Percentiles rank a stretch among this genome's conserved stretches.
phyloP scores from a whole-genome alignment of 2,797 vertebrate genomes.

The Falco concolor region DNA sequence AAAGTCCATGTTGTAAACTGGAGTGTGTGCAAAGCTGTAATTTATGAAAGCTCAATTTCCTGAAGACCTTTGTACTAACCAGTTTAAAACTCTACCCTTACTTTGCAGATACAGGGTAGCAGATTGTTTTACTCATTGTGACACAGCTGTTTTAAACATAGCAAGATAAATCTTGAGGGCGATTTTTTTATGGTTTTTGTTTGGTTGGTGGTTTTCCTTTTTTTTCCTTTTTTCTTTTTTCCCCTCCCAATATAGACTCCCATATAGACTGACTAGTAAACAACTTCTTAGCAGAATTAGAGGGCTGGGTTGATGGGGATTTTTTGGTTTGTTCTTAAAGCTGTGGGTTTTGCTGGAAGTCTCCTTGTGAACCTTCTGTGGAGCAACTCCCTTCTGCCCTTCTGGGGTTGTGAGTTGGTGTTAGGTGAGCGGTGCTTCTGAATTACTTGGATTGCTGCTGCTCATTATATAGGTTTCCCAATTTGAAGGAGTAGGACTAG shows the following conservation, averaged over 20 bases:
- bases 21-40: background rate
- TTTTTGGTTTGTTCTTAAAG: background rate
- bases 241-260: no score
- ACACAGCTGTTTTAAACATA: background rate
- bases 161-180: background rate
- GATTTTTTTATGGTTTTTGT: background rate
- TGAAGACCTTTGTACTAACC: constrained; percentile 22
- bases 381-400: background rate
- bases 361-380: background rate
- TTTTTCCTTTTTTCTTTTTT: no score
- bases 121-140: background rate
- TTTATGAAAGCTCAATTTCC: background rate
- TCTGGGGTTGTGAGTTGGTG: background rate
- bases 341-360: background rate
- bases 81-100: background rate
- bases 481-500: background rate
- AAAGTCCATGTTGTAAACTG: constrained; percentile 39
- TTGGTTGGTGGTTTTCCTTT: background rate
- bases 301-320: background rate
- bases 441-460: background rate
- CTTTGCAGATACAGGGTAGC: background rate
- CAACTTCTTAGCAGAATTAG: background rate
- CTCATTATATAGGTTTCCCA: background rate
- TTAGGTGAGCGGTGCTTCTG: background rate
- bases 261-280: background rate